A percentile compares a stretch with the other conserved stretches of the same genome.
phyloP scores from a whole-genome alignment of 2,797 vertebrate genomes.

The Sphenopsis melanotis region DNA sequence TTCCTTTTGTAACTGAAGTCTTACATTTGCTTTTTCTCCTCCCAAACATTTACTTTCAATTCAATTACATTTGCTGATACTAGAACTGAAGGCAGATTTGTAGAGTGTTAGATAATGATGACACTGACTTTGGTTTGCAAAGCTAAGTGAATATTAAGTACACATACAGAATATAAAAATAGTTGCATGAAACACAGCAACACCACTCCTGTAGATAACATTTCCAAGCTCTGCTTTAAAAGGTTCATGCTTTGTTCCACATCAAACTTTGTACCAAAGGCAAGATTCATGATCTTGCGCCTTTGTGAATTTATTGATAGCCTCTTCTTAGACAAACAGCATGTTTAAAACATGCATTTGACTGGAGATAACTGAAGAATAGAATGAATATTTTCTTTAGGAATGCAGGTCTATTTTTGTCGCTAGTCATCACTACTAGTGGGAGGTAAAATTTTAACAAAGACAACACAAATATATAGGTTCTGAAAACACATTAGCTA shows the following conservation, averaged over 20 bases:
- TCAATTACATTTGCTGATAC: not conserved
- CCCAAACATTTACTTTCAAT: slow-evolving; percentile 35
- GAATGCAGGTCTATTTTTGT: not conserved
- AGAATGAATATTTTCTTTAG: not conserved
- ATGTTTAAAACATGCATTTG: not conserved
- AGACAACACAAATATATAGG: not conserved
- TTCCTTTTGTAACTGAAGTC: not conserved
- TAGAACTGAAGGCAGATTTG: not conserved
- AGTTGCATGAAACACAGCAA: not conserved
- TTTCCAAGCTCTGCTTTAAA: not conserved
- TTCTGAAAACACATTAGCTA: not conserved
- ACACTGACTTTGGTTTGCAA: not conserved
- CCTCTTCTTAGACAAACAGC: not conserved
- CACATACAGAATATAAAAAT: not conserved
- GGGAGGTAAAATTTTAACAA: not conserved
- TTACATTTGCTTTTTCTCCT: slow-evolving; percentile 18
- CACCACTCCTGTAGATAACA: not conserved
- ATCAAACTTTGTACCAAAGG: not conserved
- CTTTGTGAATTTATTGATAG: not conserved
- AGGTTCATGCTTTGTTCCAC: not conserved
- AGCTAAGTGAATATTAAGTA: not conserved
- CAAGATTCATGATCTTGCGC: not conserved
- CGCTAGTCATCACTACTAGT: not conserved
- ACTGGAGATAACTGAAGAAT: not conserved
- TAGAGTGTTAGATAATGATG: not conserved